A percentile compares a stretch with the other conserved stretches of the same genome.
Conservation (phyloP, 2,113 vertebrate species). For the Budorcas taxicolor region DNA sequence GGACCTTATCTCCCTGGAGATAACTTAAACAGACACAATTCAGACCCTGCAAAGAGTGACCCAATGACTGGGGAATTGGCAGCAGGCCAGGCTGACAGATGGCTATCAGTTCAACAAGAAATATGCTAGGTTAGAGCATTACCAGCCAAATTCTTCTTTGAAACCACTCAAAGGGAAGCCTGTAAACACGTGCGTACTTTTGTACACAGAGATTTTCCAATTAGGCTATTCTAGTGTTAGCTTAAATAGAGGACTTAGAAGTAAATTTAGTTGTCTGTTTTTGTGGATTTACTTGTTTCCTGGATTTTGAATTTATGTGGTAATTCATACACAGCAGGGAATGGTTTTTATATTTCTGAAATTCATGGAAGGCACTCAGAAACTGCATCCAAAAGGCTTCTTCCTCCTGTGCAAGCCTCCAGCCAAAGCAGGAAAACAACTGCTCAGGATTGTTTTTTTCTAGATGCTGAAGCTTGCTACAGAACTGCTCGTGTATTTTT, state of each 20-base stretch:
- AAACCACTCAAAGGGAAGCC: conserved; percentile 58
- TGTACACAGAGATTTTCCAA: neutral
- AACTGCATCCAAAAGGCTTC: conserved; percentile 60
- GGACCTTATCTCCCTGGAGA: conserved; percentile 29
- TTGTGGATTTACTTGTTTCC: conserved; percentile 28
- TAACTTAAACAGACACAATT: conserved; percentile 64
- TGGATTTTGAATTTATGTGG: neutral
- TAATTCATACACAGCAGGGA: neutral
- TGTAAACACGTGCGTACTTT: conserved; percentile 31
- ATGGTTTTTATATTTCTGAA: conserved; percentile 37
- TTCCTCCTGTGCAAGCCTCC: conserved; percentile 6
- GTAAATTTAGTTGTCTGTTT: neutral
- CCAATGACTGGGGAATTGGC: conserved; percentile 67
- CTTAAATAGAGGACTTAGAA: conserved; percentile 30
- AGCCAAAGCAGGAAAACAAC: conserved; percentile 60
- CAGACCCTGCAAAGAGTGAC: conserved; percentile 43
- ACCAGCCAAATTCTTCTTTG: conserved; percentile 61
- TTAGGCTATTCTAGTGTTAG: neutral
- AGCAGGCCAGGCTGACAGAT: conserved; percentile 76
- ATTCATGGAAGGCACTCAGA: conserved; percentile 41
- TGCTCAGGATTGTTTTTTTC: conserved; percentile 22
- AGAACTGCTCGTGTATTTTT: conserved; percentile 46
- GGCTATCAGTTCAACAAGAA: conserved; percentile 69
- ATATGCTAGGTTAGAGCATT: conserved; percentile 30
- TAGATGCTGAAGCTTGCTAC: conserved; percentile 30